Evolutionary conservation across 2,888 invertebrate genomes (phyloP), one percentile per base, ranked within the genome.

Genomic region (Alcis repandata): DNA sequence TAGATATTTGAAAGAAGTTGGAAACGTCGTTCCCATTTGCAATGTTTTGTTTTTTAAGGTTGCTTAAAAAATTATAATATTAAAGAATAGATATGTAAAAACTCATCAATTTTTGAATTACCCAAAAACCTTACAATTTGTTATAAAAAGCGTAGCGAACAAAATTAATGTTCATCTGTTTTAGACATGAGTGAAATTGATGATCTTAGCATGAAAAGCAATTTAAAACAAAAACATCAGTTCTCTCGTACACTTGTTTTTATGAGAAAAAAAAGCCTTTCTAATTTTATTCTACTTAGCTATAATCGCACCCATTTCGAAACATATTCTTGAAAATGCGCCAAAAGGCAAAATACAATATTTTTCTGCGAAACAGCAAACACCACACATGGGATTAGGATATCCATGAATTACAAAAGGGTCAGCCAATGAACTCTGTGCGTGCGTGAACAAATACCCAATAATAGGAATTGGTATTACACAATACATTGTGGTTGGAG

Each of bases 371-470:
- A 60, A 66, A 68, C 70, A 54, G 43, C 36, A 62, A 65, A 69
- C 6, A 27, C 61, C 60, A 48, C 64, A 46, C 20, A 20, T 48
- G 63, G 68, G 63, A 70, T 68, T 63, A 61, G 63, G 59, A 65
- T 52, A 57, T 51, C 64, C 64, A 69, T 71, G 72, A 69, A 70
- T 70, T 79, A 76, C 54, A 71, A 77, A 77, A 83, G 84, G 85
- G 85, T 85, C 84, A 84, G 87, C 73, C 85, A 86, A 83, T 88
- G 88, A 89, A 85, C 88, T 88, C 87, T 85, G 73, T 76, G 73
- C 72, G 70, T 70, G 67, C 63, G 57, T 64, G 67, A 56, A 17
- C 38, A 41, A 17, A 22, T 36, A 36, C 27, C 36, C 46, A 43
- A 64, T 64, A 64, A 48, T 17, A 51, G 20, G 17, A 45, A 57